A percentile compares a stretch with the other conserved stretches of the same genome.
phyloP scores from a whole-genome alignment of 2,797 vertebrate genomes.

The Apodemus agrarius region DNA sequence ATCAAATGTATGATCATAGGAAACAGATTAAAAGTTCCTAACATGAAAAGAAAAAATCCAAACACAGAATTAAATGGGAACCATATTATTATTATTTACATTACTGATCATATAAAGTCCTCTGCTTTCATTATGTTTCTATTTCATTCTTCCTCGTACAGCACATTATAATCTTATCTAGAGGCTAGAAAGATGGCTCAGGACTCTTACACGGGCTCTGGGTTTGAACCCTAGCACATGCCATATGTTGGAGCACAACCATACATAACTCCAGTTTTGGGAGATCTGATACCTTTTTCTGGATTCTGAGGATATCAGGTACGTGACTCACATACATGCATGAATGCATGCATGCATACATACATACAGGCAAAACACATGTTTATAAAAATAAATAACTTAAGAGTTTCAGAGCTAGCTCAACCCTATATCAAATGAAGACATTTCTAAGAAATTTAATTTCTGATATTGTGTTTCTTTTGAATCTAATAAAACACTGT shows the following conservation, averaged over 20 bases:
- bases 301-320: not conserved
- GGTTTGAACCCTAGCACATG: not conserved
- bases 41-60: not conserved
- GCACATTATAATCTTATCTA: conserved; percentile 12
- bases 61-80: not conserved
- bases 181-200: not conserved
- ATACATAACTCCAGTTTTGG: not conserved
- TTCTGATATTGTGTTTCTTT: not conserved
- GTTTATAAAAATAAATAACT: not conserved
- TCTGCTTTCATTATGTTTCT: conserved; percentile 19
- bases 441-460: conserved; percentile 7
- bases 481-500: not conserved
- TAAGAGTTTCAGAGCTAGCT: not conserved
- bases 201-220: not conserved
- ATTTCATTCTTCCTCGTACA: conserved; percentile 12
- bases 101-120: not conserved
- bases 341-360: not conserved
- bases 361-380: not conserved
- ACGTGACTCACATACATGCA: not conserved
- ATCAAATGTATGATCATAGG: conserved; percentile 7
- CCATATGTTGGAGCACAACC: not conserved
- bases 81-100: not conserved
- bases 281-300: not conserved
- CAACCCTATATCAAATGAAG: not conserved
- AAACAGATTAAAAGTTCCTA: not conserved